These are phyloP conservation scores for Leptoteleia sp. DNA, from an alignment of 1,140 invertebrate genomes.

Conservation along the genomic window DNA sequence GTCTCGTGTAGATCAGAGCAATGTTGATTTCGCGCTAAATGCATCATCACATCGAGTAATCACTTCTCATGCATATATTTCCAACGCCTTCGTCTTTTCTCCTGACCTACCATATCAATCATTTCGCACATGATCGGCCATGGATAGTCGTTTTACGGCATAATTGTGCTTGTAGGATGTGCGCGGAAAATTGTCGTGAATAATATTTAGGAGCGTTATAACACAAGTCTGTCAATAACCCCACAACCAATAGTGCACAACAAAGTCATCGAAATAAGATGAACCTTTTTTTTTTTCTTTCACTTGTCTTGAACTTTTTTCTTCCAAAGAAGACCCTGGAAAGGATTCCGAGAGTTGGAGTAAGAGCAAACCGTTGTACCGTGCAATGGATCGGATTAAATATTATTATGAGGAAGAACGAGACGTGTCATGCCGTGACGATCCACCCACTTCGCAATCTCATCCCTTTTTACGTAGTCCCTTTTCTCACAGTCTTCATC, in stretches of 20 bases:
- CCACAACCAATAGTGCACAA: constrained; percentile 1
- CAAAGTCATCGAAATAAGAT: constrained; percentile 30
- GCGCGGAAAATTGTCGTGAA: constrained; percentile 20
- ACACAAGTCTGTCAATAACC: constrained; percentile 18
- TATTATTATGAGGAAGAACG: constrained; percentile 77
- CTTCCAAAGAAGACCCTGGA: constrained; percentile 65
- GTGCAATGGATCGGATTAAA: constrained; percentile 79
- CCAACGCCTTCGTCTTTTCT: neutral
- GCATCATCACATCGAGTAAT: no score
- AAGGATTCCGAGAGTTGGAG: constrained; percentile 71
- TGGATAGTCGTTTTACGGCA: constrained; percentile 7
- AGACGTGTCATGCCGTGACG: constrained; percentile 70
- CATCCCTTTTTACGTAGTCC: constrained; percentile 42
- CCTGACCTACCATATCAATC: constrained; percentile 15
- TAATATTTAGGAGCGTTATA: constrained; percentile 4
- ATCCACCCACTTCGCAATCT: constrained; percentile 57
- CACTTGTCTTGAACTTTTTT: constrained; percentile 33
- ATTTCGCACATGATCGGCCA: constrained; percentile 21
- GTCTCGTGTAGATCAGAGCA: neutral
- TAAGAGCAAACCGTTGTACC: constrained; percentile 79
- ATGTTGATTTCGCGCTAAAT: constrained; percentile 34
- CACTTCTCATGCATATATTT: no score
- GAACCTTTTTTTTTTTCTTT: constrained; percentile 44
- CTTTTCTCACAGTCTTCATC: constrained; percentile 36
- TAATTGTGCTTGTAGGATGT: constrained; percentile 8